Evolutionary conservation across 2,888 invertebrate species (phyloP), one percentile per base, ranked within the genome.

Genomic region (Xestia rhomboidea): DNA sequence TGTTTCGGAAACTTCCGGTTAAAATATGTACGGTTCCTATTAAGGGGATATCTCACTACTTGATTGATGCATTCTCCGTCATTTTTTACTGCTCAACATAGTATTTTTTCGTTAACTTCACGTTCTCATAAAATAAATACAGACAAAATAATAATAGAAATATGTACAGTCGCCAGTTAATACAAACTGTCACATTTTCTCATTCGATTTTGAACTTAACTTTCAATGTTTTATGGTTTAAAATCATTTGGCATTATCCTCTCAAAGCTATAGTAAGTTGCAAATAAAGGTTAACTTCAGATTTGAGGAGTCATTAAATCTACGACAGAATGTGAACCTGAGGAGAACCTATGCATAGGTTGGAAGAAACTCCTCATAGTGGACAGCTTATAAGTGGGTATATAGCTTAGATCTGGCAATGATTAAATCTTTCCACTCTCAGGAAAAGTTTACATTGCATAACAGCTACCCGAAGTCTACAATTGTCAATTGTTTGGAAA

Each of bases 1-100:
- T 41, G 41, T 57, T 54, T 10, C 62, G 62, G 34, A 24, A 73
- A 73, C 34, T 62, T 70, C 49, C 82, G 73, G 82, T 77, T 72
- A 5, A 27, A 46, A 21, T 34, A 51, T 51, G 38, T 73, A 51
- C 27, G 57, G 34, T 60, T 77, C 21, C 8, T 27, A 11, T 64
- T 13, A 0, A 5, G n/a, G n/a, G 0, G n/a, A 54, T 27, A 6
- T 27, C 51, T 24, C 24, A 24, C 24, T 24, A n/a, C 2, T 51
- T 3, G 51, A 51, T 21, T 49, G 49, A 49, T 54, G 54, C 13
- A 11, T 1, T 54, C 54, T 54, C n/a, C n/a, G 34, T 10, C n/a
- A n/a, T 54, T 54, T n/a, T 49, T 49, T 49, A 49, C 46, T 49
- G 21, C 0, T 49, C 7, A 21, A 21, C 49, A 7, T 21, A 49